These are phyloP conservation scores for Hypothenemus hampei DNA, from an alignment of 1,140 invertebrate genomes.

Conservation along the genomic window DNA sequence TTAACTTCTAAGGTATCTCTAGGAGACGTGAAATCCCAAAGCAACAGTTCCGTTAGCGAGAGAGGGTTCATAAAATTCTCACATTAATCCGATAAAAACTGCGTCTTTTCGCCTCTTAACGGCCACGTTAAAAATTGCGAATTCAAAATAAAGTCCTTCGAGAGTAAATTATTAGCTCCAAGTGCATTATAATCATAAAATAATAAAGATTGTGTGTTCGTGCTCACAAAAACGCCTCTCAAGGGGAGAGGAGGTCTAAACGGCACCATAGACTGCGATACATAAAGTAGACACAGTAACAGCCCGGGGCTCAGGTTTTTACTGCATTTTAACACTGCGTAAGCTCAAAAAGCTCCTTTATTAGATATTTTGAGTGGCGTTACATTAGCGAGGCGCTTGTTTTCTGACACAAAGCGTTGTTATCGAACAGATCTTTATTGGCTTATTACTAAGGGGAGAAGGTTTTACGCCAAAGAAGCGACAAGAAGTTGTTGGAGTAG, in stretches of 20 bases:
- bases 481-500: neutral
- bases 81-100: slow-evolving; percentile 21
- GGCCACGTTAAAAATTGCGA: slow-evolving; percentile 26
- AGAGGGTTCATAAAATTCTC: slow-evolving; percentile 16
- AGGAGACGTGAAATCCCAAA: slow-evolving; percentile 11
- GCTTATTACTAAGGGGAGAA: slow-evolving; percentile 14
- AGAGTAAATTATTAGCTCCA: slow-evolving; percentile 31
- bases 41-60: slow-evolving; percentile 18
- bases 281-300: slow-evolving; percentile 35
- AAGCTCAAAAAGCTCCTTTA: slow-evolving; percentile 43
- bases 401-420: slow-evolving; percentile 22
- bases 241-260: slow-evolving; percentile 33
- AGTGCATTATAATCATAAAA: slow-evolving; percentile 42
- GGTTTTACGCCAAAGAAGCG: neutral
- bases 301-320: slow-evolving; percentile 41
- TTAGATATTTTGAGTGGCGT: slow-evolving; percentile 42
- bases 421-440: slow-evolving; percentile 30
- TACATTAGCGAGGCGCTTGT: slow-evolving; percentile 38
- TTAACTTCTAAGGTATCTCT: neutral
- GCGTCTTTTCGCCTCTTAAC: slow-evolving; percentile 18
- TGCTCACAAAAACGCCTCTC: slow-evolving; percentile 34
- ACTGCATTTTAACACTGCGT: slow-evolving; percentile 44
- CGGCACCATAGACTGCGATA: slow-evolving; percentile 30
- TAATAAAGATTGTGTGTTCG: slow-evolving; percentile 40
- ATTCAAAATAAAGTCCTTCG: slow-evolving; percentile 8